Base-by-base conservation (phyloP, 1,140 invertebrate species). In the Aphis craccivora region DNA sequence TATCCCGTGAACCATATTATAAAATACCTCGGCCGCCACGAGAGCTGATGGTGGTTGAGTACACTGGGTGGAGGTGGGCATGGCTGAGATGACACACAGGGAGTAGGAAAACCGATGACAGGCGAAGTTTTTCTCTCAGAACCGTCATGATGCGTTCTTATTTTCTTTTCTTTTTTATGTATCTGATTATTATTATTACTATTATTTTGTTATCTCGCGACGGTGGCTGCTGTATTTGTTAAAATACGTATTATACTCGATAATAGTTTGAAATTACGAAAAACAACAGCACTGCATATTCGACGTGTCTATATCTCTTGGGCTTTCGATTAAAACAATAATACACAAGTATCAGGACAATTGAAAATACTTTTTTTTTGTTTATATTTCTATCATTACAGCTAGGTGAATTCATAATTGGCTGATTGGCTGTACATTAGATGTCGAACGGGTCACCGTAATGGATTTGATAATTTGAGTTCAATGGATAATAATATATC, bases 1-100 rank as follows among this genome's bases (percentile, higher is more conserved):
- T 45, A 76, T 22, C 37, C 55, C 55, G 55, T 67, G 90, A 91
- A 91, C 60, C 40, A 76, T 67, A 91, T 30, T 30, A 90, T 43
- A 89, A 53, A 23, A 89, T 53, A 89, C 45, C 43, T 87, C 84
- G 25, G 25, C 23, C 43, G 0, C 45, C 18, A 14, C 25, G 25
- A 43, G 40, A 43, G 22, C 43, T 40, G 45, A 87, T 87, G 45
- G 45, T 48, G 43, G 43, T 45, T 9, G 25, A 18, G 43, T 14
- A 11, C 25, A 87, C 9, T 14, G 60, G 30, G 4, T 18, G 30
- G 30, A 0, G 60, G 30, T 3, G 60, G 14, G 11, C 20, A 11
- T 8, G 22, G 23, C 40, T 4, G 76, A n/a, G 35, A 40, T 6
- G 81, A 14, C 37, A 14, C 37, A 40, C 37, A 14, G 84, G 11